These are phyloP conservation scores for Drosophila parthenogenetica DNA, from an alignment of 2,888 invertebrate genomes.

Conservation along the genomic window DNA sequence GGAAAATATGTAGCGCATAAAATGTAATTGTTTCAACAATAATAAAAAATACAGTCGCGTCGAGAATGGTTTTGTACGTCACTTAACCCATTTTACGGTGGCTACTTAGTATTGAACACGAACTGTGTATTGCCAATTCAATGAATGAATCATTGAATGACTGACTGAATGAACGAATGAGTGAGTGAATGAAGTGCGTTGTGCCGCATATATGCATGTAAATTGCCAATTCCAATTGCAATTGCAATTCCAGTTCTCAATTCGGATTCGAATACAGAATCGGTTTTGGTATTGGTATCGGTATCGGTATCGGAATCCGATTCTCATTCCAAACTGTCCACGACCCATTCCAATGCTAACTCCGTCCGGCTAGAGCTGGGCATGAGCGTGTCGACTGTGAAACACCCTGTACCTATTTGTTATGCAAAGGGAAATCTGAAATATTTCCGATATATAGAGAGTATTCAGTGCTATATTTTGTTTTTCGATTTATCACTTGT, in stretches of 20 bases:
- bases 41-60: constrained; percentile 35
- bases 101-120: constrained; percentile 68
- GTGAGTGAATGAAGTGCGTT: constrained; percentile 75
- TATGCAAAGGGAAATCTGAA: too few relatives aligned
- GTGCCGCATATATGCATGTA: constrained; percentile 75
- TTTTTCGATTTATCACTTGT: too few relatives aligned
- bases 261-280: constrained; percentile 52
- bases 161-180: constrained; percentile 36
- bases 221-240: constrained; percentile 76
- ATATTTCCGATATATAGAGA: too few relatives aligned
- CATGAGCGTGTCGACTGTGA: background rate
- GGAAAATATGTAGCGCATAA: constrained; percentile 29
- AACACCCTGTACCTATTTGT: background rate
- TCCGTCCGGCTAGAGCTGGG: too few relatives aligned
- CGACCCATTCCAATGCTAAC: constrained; percentile 6
- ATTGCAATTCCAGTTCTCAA: constrained; percentile 60
- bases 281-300: constrained; percentile 17
- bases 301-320: constrained; percentile 26
- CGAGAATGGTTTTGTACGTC: constrained; percentile 2
- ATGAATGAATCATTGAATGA: constrained; percentile 21
- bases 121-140: constrained; percentile 13
- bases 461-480: too few relatives aligned
- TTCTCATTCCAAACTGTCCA: constrained; percentile 31
- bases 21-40: constrained; percentile 70
- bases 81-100: constrained; percentile 1